These are phyloP conservation scores for Drosophila atripex DNA, from an alignment of 2,888 invertebrate genomes.

Conservation along the genomic window DNA sequence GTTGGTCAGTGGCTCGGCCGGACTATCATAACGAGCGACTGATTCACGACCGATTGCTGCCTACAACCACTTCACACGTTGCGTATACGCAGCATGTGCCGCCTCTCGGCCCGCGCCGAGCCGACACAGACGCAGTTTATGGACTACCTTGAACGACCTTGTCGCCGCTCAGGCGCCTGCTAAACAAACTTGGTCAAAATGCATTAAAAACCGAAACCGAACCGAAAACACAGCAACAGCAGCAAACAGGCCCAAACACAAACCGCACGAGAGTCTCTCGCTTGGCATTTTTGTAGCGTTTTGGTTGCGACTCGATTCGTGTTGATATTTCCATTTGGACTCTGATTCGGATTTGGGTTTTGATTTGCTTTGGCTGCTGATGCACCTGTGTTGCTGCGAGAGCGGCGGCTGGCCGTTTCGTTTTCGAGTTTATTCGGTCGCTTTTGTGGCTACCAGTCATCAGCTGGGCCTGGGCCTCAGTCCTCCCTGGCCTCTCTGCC, in stretches of 20 bases:
- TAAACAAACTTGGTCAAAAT: conserved; percentile 74
- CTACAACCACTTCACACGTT: conserved; percentile 25
- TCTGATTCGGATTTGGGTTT: conserved; percentile 6
- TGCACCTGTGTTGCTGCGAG: conserved; percentile 9
- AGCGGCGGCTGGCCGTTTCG: conserved; percentile 23
- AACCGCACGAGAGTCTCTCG: conserved; percentile 46
- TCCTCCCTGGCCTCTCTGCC: no score
- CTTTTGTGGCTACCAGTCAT: conserved; percentile 2
- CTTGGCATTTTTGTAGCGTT: conserved; percentile 44
- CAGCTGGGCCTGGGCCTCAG: not conserved
- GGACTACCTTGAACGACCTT: conserved; percentile 78
- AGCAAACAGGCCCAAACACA: conserved; percentile 13
- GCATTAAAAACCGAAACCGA: conserved; percentile 56
- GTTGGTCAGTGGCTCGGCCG: not conserved
- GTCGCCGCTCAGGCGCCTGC: conserved; percentile 66
- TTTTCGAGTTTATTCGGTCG: conserved; percentile 12
- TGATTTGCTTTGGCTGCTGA: not conserved
- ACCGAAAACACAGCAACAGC: not conserved
- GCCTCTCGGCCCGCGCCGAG: conserved; percentile 20
- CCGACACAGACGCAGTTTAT: conserved; percentile 37
- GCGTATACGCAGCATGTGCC: conserved; percentile 69
- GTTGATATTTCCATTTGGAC: conserved; percentile 24
- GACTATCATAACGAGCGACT: conserved; percentile 1
- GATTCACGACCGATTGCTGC: not conserved
- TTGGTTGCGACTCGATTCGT: conserved; percentile 33